Percentiles rank a stretch among this genome's conserved stretches.
Conservation (phyloP, 2,888 invertebrate species). For the Tyria jacobaeae region DNA sequence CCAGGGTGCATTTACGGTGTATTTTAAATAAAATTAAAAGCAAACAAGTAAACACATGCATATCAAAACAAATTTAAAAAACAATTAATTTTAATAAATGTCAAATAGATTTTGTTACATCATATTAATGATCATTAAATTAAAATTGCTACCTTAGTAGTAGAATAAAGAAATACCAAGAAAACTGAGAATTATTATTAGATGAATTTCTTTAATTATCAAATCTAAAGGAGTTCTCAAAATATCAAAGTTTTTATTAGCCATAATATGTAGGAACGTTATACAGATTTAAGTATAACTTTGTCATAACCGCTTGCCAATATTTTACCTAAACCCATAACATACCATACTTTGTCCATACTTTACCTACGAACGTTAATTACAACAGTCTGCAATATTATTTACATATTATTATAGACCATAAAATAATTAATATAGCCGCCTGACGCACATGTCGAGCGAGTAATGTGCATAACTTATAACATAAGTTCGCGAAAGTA, state of each 20-base stretch:
- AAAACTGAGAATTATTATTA: neutral
- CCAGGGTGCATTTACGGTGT: too few relatives aligned
- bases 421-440: constrained; percentile 26
- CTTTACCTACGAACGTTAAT: constrained; percentile 11
- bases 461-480: constrained; percentile 27
- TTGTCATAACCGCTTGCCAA: neutral
- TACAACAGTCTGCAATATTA: constrained; percentile 9
- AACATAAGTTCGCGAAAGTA: constrained; percentile 14
- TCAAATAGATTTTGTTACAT: too few relatives aligned
- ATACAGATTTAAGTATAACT: neutral
- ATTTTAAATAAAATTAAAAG: too few relatives aligned
- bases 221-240: neutral
- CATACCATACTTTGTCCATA: constrained; percentile 6
- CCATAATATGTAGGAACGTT: neutral
- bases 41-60: too few relatives aligned
- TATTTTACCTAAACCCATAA: neutral
- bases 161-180: too few relatives aligned
- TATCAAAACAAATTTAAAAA: too few relatives aligned
- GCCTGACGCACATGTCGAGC: constrained; percentile 13
- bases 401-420: constrained; percentile 14
- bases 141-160: too few relatives aligned
- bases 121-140: too few relatives aligned
- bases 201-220: neutral
- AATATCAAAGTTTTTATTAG: neutral
- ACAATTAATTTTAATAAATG: too few relatives aligned